A percentile compares a stretch with the other conserved stretches of the same genome.
Evolutionary conservation across 2,888 invertebrate genomes (phyloP).

Genomic region (Conus canariensis): DNA sequence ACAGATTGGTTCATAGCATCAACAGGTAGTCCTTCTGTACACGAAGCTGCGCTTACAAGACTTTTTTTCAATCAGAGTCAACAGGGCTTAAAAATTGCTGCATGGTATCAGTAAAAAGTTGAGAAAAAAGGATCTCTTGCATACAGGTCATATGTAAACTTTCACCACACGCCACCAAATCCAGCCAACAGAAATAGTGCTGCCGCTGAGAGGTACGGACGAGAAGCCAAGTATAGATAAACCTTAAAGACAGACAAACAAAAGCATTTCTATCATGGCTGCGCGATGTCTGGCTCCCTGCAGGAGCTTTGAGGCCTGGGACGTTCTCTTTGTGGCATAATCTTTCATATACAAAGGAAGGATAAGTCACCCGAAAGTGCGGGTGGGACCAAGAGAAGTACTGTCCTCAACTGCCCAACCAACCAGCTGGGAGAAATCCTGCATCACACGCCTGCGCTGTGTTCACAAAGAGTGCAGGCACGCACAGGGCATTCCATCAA

Average conservation of each 20-base stretch:
- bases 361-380: too few species aligned
- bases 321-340: too few species aligned
- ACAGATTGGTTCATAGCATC: neutral
- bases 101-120: neutral
- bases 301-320: too few species aligned
- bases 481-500: too few species aligned
- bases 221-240: neutral
- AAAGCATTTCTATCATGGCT: neutral
- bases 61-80: neutral
- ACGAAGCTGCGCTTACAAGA: neutral
- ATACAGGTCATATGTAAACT: constrained; percentile 13
- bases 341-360: too few species aligned
- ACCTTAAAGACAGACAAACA: neutral
- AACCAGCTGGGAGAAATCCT: too few species aligned
- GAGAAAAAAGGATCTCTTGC: constrained; percentile 7
- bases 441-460: too few species aligned
- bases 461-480: too few species aligned
- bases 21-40: neutral
- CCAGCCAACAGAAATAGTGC: neutral
- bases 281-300: too few species aligned
- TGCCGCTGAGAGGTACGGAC: neutral
- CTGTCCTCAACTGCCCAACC: too few species aligned
- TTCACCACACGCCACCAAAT: neutral
- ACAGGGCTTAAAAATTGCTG: constrained; percentile 1
- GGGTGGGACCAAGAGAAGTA: too few species aligned